These are phyloP conservation scores for Temnothorax curvispinosus DNA, from an alignment of 1,140 invertebrate species.

Conservation along the genomic window DNA sequence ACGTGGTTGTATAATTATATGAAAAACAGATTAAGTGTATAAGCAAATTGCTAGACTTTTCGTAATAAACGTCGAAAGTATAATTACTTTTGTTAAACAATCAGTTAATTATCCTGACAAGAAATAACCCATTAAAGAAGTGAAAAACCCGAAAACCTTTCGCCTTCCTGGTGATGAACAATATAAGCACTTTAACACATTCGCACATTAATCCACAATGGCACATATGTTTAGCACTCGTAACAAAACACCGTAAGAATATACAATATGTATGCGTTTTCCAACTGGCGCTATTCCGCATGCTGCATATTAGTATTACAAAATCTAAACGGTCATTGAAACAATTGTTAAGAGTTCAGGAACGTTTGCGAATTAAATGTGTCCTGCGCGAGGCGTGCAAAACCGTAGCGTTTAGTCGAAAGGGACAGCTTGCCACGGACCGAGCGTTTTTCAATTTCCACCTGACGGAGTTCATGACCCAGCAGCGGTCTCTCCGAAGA, in stretches of 20 bases:
- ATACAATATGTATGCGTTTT: not conserved
- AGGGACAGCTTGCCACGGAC: not conserved
- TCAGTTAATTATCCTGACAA: not conserved
- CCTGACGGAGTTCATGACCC: not conserved
- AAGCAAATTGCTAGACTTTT: not conserved
- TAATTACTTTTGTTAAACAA: not conserved
- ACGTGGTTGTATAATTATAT: not conserved
- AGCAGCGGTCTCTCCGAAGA: not conserved
- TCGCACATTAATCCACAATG: constrained; percentile 25
- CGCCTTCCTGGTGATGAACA: constrained; percentile 1
- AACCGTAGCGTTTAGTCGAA: not conserved
- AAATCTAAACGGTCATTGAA: not conserved
- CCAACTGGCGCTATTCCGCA: not conserved
- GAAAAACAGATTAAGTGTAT: not conserved
- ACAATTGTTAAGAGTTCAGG: not conserved
- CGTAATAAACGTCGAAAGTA: not conserved
- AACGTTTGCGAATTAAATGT: not conserved
- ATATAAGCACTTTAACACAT: constrained; percentile 28
- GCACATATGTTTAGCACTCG: constrained; percentile 16
- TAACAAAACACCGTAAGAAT: not conserved
- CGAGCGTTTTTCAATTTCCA: constrained; percentile 22
- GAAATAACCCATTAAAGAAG: constrained; percentile 10
- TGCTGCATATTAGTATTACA: not conserved
- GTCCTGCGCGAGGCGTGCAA: not conserved
- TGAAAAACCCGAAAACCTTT: constrained; percentile 2